These are phyloP conservation scores for Callipepla californica DNA, from an alignment of 2,113 vertebrate species.

Conservation along the genomic window DNA sequence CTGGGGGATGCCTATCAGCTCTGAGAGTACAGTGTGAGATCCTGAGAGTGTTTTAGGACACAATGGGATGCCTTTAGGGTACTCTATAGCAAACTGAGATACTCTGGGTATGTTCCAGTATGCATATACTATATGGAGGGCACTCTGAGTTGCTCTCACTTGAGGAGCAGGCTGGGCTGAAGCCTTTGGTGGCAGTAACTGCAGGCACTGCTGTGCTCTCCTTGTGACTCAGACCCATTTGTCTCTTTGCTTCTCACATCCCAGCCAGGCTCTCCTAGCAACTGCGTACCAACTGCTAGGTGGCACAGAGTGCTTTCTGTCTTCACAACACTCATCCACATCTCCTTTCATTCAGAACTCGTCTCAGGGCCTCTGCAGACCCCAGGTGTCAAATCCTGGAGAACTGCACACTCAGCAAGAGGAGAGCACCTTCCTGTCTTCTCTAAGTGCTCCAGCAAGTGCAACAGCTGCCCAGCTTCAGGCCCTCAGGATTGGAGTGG, in stretches of 20 bases:
- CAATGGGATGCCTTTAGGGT: neutral
- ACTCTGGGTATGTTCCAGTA: neutral
- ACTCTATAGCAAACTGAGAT: no score
- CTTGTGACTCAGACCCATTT: neutral
- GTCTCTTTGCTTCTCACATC: neutral
- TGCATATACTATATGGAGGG: neutral
- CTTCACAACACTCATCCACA: accelerated
- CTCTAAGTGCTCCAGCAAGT: neutral
- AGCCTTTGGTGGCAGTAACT: neutral
- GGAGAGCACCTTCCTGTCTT: neutral
- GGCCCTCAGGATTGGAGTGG: neutral
- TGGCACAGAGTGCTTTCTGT: accelerated
- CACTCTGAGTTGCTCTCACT: neutral
- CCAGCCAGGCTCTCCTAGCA: neutral
- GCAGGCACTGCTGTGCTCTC: neutral
- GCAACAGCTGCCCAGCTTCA: neutral
- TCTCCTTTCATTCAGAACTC: accelerated
- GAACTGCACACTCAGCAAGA: neutral
- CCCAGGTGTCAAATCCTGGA: neutral
- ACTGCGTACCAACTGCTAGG: neutral
- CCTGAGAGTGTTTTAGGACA: neutral
- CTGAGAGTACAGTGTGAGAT: neutral
- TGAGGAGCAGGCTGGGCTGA: neutral
- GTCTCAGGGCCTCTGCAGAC: neutral
- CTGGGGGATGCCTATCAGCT: neutral